Evolutionary conservation across 1,140 invertebrate species (phyloP), one percentile per base, ranked within the genome.

Genomic region (Drosophila nannoptera): DNA sequence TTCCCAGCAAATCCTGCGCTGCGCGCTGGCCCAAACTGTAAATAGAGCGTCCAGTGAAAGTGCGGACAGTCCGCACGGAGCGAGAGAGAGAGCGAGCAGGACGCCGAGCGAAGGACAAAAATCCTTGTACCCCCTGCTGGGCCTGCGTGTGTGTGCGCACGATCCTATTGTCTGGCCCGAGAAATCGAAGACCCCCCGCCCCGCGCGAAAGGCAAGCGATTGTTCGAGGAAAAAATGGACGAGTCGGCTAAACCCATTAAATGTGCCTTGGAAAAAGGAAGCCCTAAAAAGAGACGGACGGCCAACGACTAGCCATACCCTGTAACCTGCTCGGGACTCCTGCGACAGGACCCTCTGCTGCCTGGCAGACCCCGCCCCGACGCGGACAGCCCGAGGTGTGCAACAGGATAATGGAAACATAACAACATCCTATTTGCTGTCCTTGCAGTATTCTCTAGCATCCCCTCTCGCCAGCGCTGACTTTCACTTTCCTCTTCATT

Each of bases 11-110:
- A 81, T 73, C 78, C 77, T 45, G 38, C 33, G 64, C 67, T 38
- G 48, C 49, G 32, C 60, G 73, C 76, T 75, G 50, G 66, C 69
- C 64, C 71, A 80, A 86, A 84, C 81, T 84, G 76, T 84, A 84
- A 84, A 84, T 84, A 86, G 80, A 86, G 73, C 77, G 81, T 59
- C 45, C 75, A 84, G 81, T 77, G 80, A 84, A 84, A 84, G 80
- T 84, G 80, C 73, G 69, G 73, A 84, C 69, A 75, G 73, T 5
- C 11, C 59, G 38, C 60, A 6, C 5, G 32, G 32, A 16, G 16
- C 12, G 29, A 14, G 32, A 33, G 33, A 14, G 56, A 14, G 12
- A 33, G 16, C 29, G 4, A 8, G 33, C 22, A 14, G 22, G 42
- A 38, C n/a, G 7, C 14, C 1, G 33, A 65, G 22, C 45, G 55